phyloP scores from a whole-genome alignment of 1,140 invertebrate genomes.

The Drosophila ercepeae region DNA sequence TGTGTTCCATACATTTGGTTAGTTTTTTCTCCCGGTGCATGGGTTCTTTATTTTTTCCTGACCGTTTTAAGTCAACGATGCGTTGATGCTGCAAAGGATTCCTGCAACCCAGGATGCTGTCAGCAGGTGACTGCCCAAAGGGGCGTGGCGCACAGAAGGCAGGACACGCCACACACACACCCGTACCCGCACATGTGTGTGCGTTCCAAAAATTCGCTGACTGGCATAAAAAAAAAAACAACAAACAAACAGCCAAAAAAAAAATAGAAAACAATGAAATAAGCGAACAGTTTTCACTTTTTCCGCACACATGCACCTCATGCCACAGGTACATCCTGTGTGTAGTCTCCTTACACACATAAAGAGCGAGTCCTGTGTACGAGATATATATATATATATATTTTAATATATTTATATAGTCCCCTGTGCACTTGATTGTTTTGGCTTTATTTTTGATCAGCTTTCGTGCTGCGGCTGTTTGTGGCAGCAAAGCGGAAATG shows the following conservation, averaged over 20 bases:
- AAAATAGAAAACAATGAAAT: conserved; percentile 31
- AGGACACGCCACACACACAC: conserved; percentile 31
- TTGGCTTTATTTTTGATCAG: conserved; percentile 61
- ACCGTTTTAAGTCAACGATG: conserved; percentile 48
- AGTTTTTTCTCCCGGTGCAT: background rate
- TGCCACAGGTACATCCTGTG: conserved; percentile 4
- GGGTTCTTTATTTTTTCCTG: conserved; percentile 5
- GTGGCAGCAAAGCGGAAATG: conserved; percentile 74
- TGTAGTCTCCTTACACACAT: too few species aligned
- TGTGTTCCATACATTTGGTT: background rate
- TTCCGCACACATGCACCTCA: conserved; percentile 15
- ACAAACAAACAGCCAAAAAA: background rate
- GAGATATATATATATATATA: background rate
- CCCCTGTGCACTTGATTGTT: conserved; percentile 25
- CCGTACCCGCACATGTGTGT: conserved; percentile 15
- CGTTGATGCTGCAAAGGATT: conserved; percentile 44
- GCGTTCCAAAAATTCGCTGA: conserved; percentile 34
- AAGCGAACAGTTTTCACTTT: conserved; percentile 47
- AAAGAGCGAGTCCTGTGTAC: too few species aligned
- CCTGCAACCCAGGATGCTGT: conserved; percentile 28
- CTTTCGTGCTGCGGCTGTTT: conserved; percentile 53
- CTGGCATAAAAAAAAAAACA: conserved; percentile 13
- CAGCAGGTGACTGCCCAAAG: conserved; percentile 49
- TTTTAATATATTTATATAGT: conserved; percentile 11
- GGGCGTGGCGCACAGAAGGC: conserved; percentile 31